phyloP scores from a whole-genome alignment of 53 echinoderm and acorn worm genomes.

The Actinopyga echinites region DNA sequence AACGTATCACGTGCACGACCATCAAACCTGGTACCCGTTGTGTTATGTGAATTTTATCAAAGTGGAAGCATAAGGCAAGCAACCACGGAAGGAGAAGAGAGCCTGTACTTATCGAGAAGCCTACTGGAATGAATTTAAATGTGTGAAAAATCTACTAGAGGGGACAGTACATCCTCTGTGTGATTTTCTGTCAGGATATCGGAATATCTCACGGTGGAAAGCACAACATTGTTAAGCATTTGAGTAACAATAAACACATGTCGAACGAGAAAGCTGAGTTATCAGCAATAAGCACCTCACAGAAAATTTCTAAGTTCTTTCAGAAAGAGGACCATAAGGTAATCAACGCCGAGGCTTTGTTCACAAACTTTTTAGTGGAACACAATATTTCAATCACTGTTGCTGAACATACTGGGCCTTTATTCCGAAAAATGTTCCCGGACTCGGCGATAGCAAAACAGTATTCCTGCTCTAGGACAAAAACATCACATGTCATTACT shows the following conservation, averaged over 20 bases:
- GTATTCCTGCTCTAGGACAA: not conserved
- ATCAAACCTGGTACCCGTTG: too few species aligned
- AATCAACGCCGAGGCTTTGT: conserved; percentile 18
- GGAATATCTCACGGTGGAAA: not conserved
- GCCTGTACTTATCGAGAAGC: not conserved
- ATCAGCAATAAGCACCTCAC: not conserved
- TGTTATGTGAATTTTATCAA: too few species aligned
- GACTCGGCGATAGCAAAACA: not conserved
- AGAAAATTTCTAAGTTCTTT: conserved; percentile 19
- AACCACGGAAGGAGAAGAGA: not conserved
- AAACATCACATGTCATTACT: conserved; percentile 23
- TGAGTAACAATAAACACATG: too few species aligned
- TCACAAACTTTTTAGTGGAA: conserved; percentile 31
- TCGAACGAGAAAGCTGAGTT: not conserved
- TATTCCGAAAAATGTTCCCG: conserved; percentile 25
- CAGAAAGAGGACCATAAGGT: conserved; percentile 14
- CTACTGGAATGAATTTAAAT: not conserved
- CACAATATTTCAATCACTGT: conserved; percentile 14
- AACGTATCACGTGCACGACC: too few species aligned
- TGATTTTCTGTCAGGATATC: not conserved
- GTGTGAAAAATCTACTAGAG: not conserved
- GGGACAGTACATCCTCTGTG: not conserved
- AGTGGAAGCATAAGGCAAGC: too few species aligned
- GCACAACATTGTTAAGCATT: not conserved
- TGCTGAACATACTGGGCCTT: not conserved